phyloP scores from a whole-genome alignment of 2,888 invertebrate species.

The Agrochola litura region DNA sequence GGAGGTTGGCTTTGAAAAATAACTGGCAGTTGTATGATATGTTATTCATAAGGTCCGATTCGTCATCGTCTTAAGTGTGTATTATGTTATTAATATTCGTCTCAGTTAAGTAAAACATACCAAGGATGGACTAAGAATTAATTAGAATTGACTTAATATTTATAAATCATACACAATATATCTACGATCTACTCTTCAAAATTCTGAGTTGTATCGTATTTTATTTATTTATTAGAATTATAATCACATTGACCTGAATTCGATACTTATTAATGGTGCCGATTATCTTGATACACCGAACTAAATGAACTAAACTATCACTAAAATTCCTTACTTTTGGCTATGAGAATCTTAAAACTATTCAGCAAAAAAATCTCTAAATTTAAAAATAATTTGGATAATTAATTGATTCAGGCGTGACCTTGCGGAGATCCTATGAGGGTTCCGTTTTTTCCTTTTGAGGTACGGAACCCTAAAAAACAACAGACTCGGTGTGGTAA shows the following conservation, averaged over 20 bases:
- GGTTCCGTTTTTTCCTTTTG: too few species aligned
- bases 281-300: too few species aligned
- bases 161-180: background rate
- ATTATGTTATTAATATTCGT: conserved; percentile 21
- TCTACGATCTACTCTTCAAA: background rate
- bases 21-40: background rate
- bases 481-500: too few species aligned
- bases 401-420: too few species aligned
- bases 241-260: background rate
- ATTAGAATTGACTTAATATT: conserved; percentile 1
- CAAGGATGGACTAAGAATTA: background rate
- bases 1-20: background rate
- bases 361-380: too few species aligned
- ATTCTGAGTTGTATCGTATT: background rate
- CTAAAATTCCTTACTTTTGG: too few species aligned
- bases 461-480: too few species aligned
- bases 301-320: too few species aligned
- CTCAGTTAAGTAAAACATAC: background rate
- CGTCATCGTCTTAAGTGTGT: background rate
- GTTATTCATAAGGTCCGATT: background rate
- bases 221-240: too few species aligned
- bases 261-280: background rate
- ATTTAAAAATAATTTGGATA: too few species aligned
- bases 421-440: too few species aligned
- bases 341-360: too few species aligned